phyloP scores from a whole-genome alignment of 1,140 invertebrate genomes.

The Dreissena polymorpha region DNA sequence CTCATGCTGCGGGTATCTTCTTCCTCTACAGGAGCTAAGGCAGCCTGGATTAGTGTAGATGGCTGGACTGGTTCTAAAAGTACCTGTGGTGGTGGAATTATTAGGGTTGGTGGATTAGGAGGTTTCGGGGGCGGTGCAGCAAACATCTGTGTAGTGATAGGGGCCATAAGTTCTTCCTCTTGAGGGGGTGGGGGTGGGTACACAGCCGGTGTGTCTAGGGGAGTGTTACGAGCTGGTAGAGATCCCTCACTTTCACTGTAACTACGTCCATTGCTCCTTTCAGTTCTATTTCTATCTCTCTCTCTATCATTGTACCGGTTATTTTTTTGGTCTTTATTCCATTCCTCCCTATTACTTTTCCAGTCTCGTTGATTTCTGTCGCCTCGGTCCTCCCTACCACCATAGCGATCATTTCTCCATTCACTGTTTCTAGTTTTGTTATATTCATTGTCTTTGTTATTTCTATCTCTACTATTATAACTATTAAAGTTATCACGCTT shows the following conservation, averaged over 20 bases:
- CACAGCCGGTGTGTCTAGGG: not conserved
- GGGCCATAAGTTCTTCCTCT: conserved; percentile 20
- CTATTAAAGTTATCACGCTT: conserved; percentile 23
- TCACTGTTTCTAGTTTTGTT: conserved; percentile 47
- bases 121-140: conserved; percentile 33
- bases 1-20: conserved; percentile 78
- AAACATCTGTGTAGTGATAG: conserved; percentile 12
- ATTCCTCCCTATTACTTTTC: conserved; percentile 43
- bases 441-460: conserved; percentile 46
- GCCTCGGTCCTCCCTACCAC: conserved; percentile 29
- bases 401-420: conserved; percentile 46
- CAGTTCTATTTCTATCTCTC: conserved; percentile 39
- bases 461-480: conserved; percentile 36
- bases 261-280: not conserved
- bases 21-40: conserved; percentile 60
- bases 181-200: conserved; percentile 36
- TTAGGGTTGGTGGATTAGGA: conserved; percentile 45
- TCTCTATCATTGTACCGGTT: conserved; percentile 56
- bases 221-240: conserved; percentile 23
- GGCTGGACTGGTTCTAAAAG: conserved; percentile 40
- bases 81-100: conserved; percentile 39
- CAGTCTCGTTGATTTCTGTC: conserved; percentile 55
- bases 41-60: conserved; percentile 19
- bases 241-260: conserved; percentile 14
- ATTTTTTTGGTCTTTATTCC: conserved; percentile 33